These are phyloP conservation scores for Mesitornis unicolor DNA, from an alignment of 2,113 vertebrate species.

Conservation along the genomic window DNA sequence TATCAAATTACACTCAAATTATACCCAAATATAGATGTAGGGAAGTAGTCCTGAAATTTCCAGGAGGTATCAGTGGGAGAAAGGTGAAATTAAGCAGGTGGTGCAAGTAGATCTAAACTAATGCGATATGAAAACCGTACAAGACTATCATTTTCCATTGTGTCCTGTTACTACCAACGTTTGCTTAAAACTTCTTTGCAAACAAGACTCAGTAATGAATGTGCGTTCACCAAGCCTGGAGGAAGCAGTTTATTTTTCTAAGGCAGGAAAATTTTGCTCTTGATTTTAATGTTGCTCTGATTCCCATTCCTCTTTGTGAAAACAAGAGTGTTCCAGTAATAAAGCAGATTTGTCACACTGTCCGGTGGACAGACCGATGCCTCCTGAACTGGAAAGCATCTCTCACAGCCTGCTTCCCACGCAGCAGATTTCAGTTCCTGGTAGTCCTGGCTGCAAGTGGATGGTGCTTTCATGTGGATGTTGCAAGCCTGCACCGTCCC, in stretches of 20 bases:
- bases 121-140: background rate
- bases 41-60: conserved; percentile 53
- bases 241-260: conserved; percentile 22
- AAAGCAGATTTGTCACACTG: background rate
- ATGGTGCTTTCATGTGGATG: background rate
- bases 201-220: background rate
- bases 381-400: background rate
- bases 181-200: background rate
- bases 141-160: background rate
- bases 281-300: background rate
- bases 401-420: background rate
- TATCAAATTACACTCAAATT: conserved; percentile 78
- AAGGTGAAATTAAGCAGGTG: conserved; percentile 6
- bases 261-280: background rate
- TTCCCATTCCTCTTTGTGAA: background rate
- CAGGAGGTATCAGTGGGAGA: background rate
- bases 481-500: background rate
- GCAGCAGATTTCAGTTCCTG: background rate
- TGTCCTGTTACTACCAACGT: background rate
- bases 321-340: background rate
- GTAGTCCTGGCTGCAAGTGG: background rate
- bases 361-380: background rate
- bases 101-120: background rate
- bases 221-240: background rate
- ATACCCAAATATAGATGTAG: conserved; percentile 72